Base-by-base conservation (phyloP, 2,888 invertebrate genomes). In the Xestia xanthographa region DNA sequence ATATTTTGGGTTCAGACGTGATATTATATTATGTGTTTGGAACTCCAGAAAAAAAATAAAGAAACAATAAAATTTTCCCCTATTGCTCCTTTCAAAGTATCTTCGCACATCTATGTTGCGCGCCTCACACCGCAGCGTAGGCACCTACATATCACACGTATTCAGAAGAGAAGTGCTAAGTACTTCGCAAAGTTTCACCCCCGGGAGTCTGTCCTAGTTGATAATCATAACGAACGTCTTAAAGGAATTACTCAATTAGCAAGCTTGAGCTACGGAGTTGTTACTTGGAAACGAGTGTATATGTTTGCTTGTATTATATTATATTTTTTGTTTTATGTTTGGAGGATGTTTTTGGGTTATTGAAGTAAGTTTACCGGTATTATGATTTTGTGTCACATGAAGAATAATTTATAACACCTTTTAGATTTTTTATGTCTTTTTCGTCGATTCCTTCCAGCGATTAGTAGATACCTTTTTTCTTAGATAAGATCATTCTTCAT, bases 141-240 rank as follows among this genome's bases (percentile, higher is more conserved):
- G 79, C 84, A 87, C 84, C 80, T 79, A 84, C 90, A 88, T 91
- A 90, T 91, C 91, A 85, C 92, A 90, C 91, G 89, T 91, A 90
- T 90, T 90, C 89, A 89, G 89, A 87, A 89, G 86, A 90, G 90
- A 90, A 92, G 88, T 89, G 91, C 91, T 91, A 92, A 93, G 92
- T 92, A 91, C 92, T 91, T 90, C 77, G 86, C 84, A 83, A 92
- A 93, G 92, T 93, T 92, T 88, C 87, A 85, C 92, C 90, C 92
- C 76, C 58, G 90, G 89, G 92, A 91, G 87, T 77, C 88, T 91
- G 91, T 90, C 87, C 89, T 91, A 89, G 90, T 92, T 92, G 92
- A 93, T 93, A 93, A 94, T 94, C 91, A 93, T 92, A 93, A 93
- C 91, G 92, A 93, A 93, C 92, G 92, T 89, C 92, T 92, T 91